A percentile compares a stretch with the other conserved stretches of the same genome.
Evolutionary conservation across 2,113 vertebrate species (phyloP).

Genomic region (Catagonus wagneri): DNA sequence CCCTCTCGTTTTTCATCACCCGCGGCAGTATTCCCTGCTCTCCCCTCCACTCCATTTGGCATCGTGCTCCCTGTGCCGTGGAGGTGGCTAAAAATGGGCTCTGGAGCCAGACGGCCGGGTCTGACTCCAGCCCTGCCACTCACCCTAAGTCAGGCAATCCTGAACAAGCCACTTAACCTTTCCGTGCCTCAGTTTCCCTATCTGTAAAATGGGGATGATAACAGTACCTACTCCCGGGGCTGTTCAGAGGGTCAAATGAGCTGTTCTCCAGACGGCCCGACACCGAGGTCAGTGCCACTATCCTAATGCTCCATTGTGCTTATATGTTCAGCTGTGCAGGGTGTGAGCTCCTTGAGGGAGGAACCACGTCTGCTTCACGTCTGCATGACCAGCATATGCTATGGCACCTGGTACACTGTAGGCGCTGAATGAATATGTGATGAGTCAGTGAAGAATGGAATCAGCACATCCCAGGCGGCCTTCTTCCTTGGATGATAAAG

Average conservation of each 20-base stretch:
- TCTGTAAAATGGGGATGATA: background rate
- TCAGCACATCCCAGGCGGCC: background rate
- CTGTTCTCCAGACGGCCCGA: background rate
- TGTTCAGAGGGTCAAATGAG: background rate
- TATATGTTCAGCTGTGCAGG: background rate
- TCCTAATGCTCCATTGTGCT: background rate
- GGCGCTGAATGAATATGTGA: background rate
- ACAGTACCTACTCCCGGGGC: background rate
- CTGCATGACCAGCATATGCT: background rate
- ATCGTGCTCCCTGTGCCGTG: background rate
- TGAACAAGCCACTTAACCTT: background rate
- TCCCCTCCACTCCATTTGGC: background rate
- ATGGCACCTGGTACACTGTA: fast-evolving
- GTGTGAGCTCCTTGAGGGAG: background rate
- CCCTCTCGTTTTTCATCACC: background rate
- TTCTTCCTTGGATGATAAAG: background rate
- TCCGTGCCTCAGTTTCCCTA: slow-evolving; percentile 16
- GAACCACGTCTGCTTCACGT: background rate
- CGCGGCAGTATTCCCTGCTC: background rate
- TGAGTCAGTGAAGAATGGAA: background rate
- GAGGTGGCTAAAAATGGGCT: background rate
- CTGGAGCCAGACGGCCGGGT: background rate
- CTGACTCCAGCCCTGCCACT: background rate
- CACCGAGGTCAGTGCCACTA: background rate
- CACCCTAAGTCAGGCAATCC: background rate